These are phyloP conservation scores for Magallana nippona DNA, from an alignment of 2,888 invertebrate genomes.

Conservation along the genomic window DNA sequence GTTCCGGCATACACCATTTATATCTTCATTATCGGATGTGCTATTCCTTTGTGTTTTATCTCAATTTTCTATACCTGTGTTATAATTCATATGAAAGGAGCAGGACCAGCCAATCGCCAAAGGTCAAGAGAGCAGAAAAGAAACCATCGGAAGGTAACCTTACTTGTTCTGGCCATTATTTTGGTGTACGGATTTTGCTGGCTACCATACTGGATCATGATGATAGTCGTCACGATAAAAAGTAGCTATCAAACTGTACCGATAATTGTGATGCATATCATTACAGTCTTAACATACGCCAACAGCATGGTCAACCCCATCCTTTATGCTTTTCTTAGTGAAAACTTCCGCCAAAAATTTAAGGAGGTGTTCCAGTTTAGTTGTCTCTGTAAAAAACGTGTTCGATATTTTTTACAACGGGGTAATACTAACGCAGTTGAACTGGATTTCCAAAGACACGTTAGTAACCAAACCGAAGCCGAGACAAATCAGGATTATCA, in stretches of 20 bases:
- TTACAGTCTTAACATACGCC: conserved; percentile 75
- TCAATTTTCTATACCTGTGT: conserved; percentile 77
- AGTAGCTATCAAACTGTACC: conserved; percentile 35
- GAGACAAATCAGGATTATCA: background rate
- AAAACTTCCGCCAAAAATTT: conserved; percentile 77
- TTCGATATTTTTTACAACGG: conserved; percentile 56
- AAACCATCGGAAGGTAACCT: conserved; percentile 74
- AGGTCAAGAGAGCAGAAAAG: conserved; percentile 67
- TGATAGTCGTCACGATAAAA: conserved; percentile 67
- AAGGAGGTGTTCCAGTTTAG: conserved; percentile 65
- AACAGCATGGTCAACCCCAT: conserved; percentile 78
- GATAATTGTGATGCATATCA: conserved; percentile 66
- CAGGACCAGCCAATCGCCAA: conserved; percentile 75
- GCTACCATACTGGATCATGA: conserved; percentile 78
- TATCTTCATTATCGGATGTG: conserved; percentile 75
- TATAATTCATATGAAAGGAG: conserved; percentile 71
- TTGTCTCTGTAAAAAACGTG: conserved; percentile 52
- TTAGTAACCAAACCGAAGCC: background rate
- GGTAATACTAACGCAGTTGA: conserved; percentile 56
- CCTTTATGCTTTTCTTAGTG: conserved; percentile 78
- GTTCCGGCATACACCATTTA: conserved; percentile 77
- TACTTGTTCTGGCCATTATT: conserved; percentile 77
- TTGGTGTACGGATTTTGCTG: conserved; percentile 77
- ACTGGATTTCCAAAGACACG: conserved; percentile 38
- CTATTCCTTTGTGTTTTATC: conserved; percentile 75